Evolutionary conservation across 2,888 invertebrate species (phyloP).

Genomic region (Lepas anatifera): DNA sequence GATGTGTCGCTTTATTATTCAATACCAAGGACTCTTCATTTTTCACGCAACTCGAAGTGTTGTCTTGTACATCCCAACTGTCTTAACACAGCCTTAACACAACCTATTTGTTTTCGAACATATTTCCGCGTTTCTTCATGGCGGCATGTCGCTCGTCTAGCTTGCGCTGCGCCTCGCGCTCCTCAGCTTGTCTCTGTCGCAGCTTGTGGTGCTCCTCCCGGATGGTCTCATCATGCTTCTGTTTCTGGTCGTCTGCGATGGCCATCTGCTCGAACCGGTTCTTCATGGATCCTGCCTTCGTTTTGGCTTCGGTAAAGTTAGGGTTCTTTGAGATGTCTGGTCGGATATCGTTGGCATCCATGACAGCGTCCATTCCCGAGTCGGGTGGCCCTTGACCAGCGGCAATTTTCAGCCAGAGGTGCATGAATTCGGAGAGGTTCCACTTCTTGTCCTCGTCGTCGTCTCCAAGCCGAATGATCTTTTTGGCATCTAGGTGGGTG

Average conservation of each 20-base stretch:
- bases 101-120: background rate
- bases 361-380: background rate
- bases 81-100: background rate
- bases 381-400: background rate
- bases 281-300: background rate
- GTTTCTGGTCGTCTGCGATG: background rate
- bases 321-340: background rate
- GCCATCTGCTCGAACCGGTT: slow-evolving; percentile 1
- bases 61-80: too few relatives aligned
- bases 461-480: background rate
- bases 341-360: background rate
- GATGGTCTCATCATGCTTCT: background rate
- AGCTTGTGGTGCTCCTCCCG: background rate
- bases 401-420: background rate
- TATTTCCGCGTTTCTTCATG: background rate
- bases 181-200: background rate
- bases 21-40: too few relatives aligned
- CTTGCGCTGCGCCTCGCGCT: background rate
- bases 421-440: background rate
- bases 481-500: background rate
- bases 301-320: background rate
- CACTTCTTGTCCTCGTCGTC: background rate
- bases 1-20: too few relatives aligned
- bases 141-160: background rate
- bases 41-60: too few relatives aligned